These are phyloP conservation scores for Drosophila subsilvestris DNA, from an alignment of 2,888 invertebrate genomes.

Conservation along the genomic window DNA sequence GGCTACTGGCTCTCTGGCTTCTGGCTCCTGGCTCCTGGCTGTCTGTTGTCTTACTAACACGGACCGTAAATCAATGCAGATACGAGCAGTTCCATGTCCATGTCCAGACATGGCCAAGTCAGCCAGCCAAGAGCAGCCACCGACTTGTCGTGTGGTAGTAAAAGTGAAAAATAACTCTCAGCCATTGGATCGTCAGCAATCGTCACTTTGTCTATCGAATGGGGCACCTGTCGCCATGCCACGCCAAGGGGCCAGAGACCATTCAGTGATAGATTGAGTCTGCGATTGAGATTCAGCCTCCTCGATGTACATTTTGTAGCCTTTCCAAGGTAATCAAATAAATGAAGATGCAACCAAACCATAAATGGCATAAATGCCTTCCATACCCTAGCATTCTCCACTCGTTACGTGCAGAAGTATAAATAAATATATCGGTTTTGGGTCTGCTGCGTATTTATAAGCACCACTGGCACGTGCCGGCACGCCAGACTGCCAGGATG, in stretches of 20 bases:
- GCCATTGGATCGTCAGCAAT: constrained; percentile 21
- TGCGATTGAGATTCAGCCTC: constrained; percentile 14
- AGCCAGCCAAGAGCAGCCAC: background rate
- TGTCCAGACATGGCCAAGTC: constrained; percentile 7
- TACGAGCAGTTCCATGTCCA: constrained; percentile 42
- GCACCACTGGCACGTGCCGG: constrained; percentile 70
- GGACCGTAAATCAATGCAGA: constrained; percentile 70
- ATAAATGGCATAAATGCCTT: constrained; percentile 65
- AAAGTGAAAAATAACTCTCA: constrained; percentile 37
- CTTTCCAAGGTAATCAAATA: constrained; percentile 63
- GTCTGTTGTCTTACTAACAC: constrained; percentile 28
- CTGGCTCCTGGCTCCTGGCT: constrained; percentile 31
- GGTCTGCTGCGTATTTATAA: constrained; percentile 65
- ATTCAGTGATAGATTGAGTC: constrained; percentile 20
- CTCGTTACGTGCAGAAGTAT: constrained; percentile 57
- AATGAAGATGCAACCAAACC: constrained; percentile 72
- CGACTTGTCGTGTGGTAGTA: constrained; percentile 25
- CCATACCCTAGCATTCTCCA: constrained; percentile 58
- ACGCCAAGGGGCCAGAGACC: constrained; percentile 10
- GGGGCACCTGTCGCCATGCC: constrained; percentile 28
- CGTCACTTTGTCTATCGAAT: constrained; percentile 36
- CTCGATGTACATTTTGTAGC: constrained; percentile 43
- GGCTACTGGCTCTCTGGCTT: constrained; percentile 35
- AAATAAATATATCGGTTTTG: constrained; percentile 36
- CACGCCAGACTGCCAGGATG: constrained; percentile 38